Evolutionary conservation across 2,888 invertebrate genomes (phyloP), one percentile per base, ranked within the genome.

Genomic region (Euzophera pinguis): DNA sequence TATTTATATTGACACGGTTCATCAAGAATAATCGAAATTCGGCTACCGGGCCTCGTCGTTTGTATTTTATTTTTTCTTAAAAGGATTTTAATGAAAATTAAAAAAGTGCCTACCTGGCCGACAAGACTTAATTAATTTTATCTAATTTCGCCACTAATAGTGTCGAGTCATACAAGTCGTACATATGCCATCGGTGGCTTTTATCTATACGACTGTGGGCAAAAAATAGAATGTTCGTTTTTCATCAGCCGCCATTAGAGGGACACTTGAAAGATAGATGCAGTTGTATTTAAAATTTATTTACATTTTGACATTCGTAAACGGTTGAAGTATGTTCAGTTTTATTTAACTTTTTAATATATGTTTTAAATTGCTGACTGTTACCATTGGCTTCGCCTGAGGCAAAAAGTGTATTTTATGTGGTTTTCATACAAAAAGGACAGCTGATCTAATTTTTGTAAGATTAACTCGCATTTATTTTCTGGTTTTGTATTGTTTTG

Each of bases 211-310:
- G 65, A 67, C 63, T 63, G 62, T 68, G 62, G 55, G 60, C 60
- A 67, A 69, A 78, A 81, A 84, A 81, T 74, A 72, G 59, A 62
- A 63, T 56, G 71, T 71, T 71, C 73, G 73, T 78, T 77, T 84
- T 82, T 89, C 88, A 79, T 79, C 85, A 65, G 64, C 73, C 50
- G 50, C 79, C 84, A 85, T 88, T 87, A 86, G 69, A 78, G 67
- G 70, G 78, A 84, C 84, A 84, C 84, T 84, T 78, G 80, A 84
- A 81, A 84, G 84, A 84, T 81, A 78, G 69, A 81, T 75, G 51
- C 27, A 37, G 51, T 39, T 12, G 49, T 43, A 51, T 43, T 51
- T 37, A 37, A 45, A 51, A 45, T 51, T 10, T 51, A 42, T 50
- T 50, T 32, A 32, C 32, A 32, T 32, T 32, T 32, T 22, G 22